Evolutionary conservation across 2,113 vertebrate species (phyloP).

Genomic region (Cottus gobio): DNA sequence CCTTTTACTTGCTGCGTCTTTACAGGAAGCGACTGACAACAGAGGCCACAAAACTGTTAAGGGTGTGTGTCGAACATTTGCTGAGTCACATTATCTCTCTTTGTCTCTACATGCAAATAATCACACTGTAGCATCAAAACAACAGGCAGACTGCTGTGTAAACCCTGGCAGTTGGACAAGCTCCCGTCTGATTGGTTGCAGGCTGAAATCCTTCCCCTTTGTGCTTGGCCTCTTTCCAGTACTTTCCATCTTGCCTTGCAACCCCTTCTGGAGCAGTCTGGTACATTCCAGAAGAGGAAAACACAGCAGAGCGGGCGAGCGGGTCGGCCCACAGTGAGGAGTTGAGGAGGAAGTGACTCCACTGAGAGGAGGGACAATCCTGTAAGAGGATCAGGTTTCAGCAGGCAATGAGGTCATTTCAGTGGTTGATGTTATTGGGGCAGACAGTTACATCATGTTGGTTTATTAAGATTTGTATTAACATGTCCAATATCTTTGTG

Average conservation of each 20-base stretch:
- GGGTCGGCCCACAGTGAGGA: constrained; percentile 5
- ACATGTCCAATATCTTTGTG: not conserved
- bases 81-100: constrained; percentile 65
- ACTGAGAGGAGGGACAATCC: constrained; percentile 50
- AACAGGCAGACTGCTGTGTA: constrained; percentile 36
- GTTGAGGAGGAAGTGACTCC: constrained; percentile 49
- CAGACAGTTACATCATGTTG: constrained; percentile 56
- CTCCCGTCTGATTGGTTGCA: constrained; percentile 36
- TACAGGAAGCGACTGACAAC: constrained; percentile 14
- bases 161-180: constrained; percentile 30
- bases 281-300: constrained; percentile 72
- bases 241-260: constrained; percentile 36
- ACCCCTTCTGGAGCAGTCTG: constrained; percentile 28
- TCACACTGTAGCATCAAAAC: constrained; percentile 55
- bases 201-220: constrained; percentile 31
- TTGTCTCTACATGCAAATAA: constrained; percentile 48
- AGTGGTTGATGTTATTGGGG: constrained; percentile 55
- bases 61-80: constrained; percentile 62
- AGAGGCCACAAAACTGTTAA: constrained; percentile 55
- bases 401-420: constrained; percentile 54
- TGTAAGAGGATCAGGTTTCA: constrained; percentile 69
- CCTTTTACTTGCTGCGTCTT: constrained; percentile 2
- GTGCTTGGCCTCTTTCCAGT: constrained; percentile 45
- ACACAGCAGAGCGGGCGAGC: constrained; percentile 42
- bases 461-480: constrained; percentile 16